Conservation (phyloP, 2,888 invertebrate species). For the Thereva unica region DNA sequence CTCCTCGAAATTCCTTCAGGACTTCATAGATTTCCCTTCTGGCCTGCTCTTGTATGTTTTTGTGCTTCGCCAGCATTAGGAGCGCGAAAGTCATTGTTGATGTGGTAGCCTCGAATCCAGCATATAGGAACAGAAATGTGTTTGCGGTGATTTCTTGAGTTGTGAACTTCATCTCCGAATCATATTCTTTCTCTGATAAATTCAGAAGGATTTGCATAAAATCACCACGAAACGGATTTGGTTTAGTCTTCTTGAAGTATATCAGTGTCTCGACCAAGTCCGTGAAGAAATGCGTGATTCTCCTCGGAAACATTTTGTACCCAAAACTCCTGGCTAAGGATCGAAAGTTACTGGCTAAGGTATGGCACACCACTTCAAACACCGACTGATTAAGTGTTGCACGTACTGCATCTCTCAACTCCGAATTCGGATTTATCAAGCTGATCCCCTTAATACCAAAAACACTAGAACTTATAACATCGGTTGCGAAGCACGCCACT, state of each 20-base stretch:
- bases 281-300: slow-evolving; percentile 27
- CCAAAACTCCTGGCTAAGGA: slow-evolving; percentile 6
- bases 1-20: slow-evolving; percentile 48
- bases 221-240: slow-evolving; percentile 39
- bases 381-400: slow-evolving; percentile 28
- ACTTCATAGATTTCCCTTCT: slow-evolving; percentile 53
- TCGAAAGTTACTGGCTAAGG: slow-evolving; percentile 18
- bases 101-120: slow-evolving; percentile 59
- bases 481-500: slow-evolving; percentile 39
- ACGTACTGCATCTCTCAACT: slow-evolving; percentile 45
- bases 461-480: slow-evolving; percentile 48
- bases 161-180: slow-evolving; percentile 18
- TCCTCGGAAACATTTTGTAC: slow-evolving; percentile 20
- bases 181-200: slow-evolving; percentile 31
- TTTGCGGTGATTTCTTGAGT: slow-evolving; percentile 59
- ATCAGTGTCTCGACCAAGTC: slow-evolving; percentile 17
- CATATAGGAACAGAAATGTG: slow-evolving; percentile 59
- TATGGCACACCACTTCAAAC: not conserved
- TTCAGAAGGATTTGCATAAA: slow-evolving; percentile 40
- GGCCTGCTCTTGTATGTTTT: slow-evolving; percentile 54
- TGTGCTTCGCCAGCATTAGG: slow-evolving; percentile 57
- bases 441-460: slow-evolving; percentile 54
- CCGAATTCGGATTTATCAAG: slow-evolving; percentile 46
- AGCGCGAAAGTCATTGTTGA: slow-evolving; percentile 55
- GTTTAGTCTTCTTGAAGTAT: no score